Percentiles rank a stretch among this genome's conserved stretches.
Conservation (phyloP, 2,888 invertebrate species). For the Ormia ochracea region DNA sequence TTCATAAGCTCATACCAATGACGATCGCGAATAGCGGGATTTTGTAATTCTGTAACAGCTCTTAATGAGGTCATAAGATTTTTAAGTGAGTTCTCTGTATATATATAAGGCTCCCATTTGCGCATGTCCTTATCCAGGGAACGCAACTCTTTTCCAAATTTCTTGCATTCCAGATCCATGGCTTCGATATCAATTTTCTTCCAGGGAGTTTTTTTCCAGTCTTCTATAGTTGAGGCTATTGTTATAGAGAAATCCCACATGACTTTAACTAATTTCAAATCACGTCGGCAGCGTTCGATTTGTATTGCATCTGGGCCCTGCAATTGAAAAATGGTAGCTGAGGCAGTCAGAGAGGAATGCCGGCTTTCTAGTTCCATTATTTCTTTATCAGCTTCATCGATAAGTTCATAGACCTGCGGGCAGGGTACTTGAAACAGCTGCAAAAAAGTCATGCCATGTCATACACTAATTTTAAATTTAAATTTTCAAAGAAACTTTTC, state of each 20-base stretch:
- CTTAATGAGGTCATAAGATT: constrained; percentile 95
- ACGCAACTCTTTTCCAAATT: constrained; percentile 90
- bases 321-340: constrained; percentile 90
- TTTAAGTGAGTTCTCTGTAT: constrained; percentile 88
- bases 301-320: constrained; percentile 89
- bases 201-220: constrained; percentile 97
- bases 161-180: constrained; percentile 96
- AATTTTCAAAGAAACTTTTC: background rate
- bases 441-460: background rate
- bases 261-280: constrained; percentile 85
- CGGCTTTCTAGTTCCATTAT: constrained; percentile 83
- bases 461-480: background rate
- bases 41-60: constrained; percentile 95
- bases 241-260: constrained; percentile 94
- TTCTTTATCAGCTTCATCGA: constrained; percentile 84
- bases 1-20: constrained; percentile 97
- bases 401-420: constrained; percentile 81
- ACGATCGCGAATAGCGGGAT: constrained; percentile 93
- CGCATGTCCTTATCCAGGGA: constrained; percentile 89
- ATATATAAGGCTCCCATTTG: constrained; percentile 86
- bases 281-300: constrained; percentile 85
- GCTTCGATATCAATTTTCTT: constrained; percentile 94
- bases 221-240: constrained; percentile 88
- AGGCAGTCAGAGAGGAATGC: constrained; percentile 82
- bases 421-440: constrained; percentile 82